phyloP scores from a whole-genome alignment of 2,113 vertebrate species.

The Nerophis lumbriciformis region DNA sequence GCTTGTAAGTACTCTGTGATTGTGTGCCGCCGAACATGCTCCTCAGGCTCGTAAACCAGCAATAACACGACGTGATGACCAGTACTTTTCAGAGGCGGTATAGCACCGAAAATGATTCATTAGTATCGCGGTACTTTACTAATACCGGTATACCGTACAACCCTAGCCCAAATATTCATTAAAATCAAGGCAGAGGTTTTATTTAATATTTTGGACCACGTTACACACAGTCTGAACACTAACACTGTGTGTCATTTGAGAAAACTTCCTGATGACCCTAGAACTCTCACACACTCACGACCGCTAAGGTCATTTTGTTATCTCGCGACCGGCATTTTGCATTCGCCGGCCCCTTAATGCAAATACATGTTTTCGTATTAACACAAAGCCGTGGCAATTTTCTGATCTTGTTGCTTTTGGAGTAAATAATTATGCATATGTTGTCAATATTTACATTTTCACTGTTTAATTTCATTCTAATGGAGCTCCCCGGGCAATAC shows the following conservation, averaged over 20 bases:
- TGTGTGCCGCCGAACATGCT: too few species aligned
- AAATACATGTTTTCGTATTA: slow-evolving; percentile 10
- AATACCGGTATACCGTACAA: too few species aligned
- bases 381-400: slow-evolving; percentile 48
- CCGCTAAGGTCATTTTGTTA: slow-evolving; percentile 10
- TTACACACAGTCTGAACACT: too few species aligned
- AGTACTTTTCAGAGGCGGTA: too few species aligned
- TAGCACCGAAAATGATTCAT: too few species aligned
- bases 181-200: too few species aligned
- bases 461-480: slow-evolving; percentile 71
- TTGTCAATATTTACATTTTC: slow-evolving; percentile 72
- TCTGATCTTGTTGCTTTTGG: slow-evolving; percentile 55
- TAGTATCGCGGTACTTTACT: too few species aligned
- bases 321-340: not conserved
- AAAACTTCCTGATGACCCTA: slow-evolving; percentile 43
- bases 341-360: not conserved
- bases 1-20: too few species aligned
- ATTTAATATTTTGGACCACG: too few species aligned
- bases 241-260: slow-evolving; percentile 10
- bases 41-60: too few species aligned
- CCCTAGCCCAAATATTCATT: too few species aligned
- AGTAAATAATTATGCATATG: slow-evolving; percentile 65
- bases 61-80: too few species aligned
- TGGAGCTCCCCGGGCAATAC: slow-evolving; percentile 59
- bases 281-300: slow-evolving; percentile 10